Evolutionary conservation across 1,140 invertebrate species (phyloP), one percentile per base, ranked within the genome.

Genomic region (Campodea augens): DNA sequence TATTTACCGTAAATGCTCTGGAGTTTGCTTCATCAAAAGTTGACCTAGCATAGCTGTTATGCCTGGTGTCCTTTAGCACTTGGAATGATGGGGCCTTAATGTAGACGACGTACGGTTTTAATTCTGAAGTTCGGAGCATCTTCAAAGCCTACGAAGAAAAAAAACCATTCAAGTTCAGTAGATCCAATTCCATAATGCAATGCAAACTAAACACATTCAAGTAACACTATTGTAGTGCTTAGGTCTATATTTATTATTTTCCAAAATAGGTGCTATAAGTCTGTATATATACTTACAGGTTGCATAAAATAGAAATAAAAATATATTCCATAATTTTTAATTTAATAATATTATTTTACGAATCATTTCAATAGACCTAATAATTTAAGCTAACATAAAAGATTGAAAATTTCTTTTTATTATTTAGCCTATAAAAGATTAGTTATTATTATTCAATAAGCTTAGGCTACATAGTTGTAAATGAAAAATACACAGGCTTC

Each of bases 51-150:
- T 84, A 75, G 5, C 75, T 69, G 32, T 79, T 74, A 45, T 74
- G 77, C 51, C 89, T 72, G 0, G 86, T 86, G 50, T 84, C 75
- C 57, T 87, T 83, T 3, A 96, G 67, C 42, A 77, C 71, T 38
- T 88, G 79, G 50, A 95, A 73, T 52, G 78, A 69, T 22, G 92
- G 92, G 38, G 92, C 87, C 57, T 86, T 86, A 19, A 98, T 74
- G 60, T 91, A 97, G 50, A 98, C 77, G 23, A 98, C 77, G 62
- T 89, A 95, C 25, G 93, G 93, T 62, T 93, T 95, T 49, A 97
- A 68, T 54, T 88, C 81, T 13, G 87, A 75, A 15, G 78, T 87
- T 49, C 90, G 70, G 38, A 98, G 61, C 68, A 88, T 83, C 66
- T 92, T 91, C 29, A 98, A 66, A 4, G 91, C 88, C 70, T 96